Conservation (phyloP, 2,113 vertebrate species). For the Gasterosteus aculeatus region DNA sequence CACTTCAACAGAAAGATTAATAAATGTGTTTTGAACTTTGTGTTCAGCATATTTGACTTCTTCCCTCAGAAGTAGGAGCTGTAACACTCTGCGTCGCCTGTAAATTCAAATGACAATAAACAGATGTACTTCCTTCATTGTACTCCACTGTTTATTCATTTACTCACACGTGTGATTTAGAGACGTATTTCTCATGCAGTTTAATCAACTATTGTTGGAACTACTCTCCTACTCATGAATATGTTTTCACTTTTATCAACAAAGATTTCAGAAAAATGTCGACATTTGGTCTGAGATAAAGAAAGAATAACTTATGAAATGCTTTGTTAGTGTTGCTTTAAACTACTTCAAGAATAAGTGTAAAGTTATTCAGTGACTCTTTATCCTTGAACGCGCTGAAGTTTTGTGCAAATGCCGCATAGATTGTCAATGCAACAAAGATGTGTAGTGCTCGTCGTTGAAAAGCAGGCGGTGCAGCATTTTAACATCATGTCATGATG, state of each 20-base stretch:
- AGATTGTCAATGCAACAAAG: constrained; percentile 22
- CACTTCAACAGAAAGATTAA: background rate
- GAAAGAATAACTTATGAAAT: background rate
- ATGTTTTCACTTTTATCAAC: background rate
- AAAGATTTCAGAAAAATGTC: background rate
- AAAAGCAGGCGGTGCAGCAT: constrained; percentile 27
- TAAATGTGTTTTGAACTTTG: background rate
- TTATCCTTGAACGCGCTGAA: background rate
- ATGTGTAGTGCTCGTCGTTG: constrained; percentile 21
- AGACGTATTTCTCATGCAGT: too few relatives aligned
- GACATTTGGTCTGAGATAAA: background rate
- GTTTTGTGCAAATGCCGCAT: background rate
- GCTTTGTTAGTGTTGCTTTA: background rate
- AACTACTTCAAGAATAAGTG: background rate
- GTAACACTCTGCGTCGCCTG: background rate
- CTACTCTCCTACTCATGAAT: too few relatives aligned
- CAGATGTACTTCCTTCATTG: too few relatives aligned
- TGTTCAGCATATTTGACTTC: background rate
- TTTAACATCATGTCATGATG: constrained; percentile 1
- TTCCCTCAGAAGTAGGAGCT: background rate
- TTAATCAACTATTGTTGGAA: too few relatives aligned
- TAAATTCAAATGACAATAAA: background rate
- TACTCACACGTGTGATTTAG: too few relatives aligned
- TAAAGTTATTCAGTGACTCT: background rate
- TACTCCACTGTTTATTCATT: too few relatives aligned